Conservation (phyloP, 2,797 vertebrate species). For the Onychomys leucogaster region DNA sequence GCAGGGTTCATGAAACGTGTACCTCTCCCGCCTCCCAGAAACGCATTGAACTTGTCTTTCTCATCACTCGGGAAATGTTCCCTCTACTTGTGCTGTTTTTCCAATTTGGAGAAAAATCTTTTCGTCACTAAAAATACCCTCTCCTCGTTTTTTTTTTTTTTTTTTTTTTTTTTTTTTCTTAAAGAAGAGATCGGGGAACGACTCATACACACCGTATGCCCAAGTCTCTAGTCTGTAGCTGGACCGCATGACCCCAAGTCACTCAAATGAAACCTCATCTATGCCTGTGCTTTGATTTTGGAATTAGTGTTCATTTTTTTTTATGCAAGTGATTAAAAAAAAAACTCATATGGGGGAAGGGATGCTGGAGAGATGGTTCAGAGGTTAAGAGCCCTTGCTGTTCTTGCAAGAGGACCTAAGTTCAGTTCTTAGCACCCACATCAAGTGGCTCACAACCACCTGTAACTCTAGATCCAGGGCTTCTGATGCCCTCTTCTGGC, state of each 20-base stretch:
- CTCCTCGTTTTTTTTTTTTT: background rate
- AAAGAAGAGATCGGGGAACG: background rate
- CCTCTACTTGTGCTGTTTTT: background rate
- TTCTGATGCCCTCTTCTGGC: background rate
- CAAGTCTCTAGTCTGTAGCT: background rate
- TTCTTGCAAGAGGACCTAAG: background rate
- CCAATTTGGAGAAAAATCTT: background rate
- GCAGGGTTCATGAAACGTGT: conserved; percentile 30
- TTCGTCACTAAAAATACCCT: background rate
- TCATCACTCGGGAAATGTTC: background rate
- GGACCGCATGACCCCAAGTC: background rate
- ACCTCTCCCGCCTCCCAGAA: background rate
- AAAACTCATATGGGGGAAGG: background rate
- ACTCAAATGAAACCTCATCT: background rate
- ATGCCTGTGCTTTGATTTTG: background rate
- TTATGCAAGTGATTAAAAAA: background rate
- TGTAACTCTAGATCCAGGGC: background rate
- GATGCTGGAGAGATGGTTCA: background rate
- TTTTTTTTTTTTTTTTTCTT: background rate
- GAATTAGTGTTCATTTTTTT: background rate
- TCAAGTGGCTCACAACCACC: background rate
- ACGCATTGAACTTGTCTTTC: background rate
- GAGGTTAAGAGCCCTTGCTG: background rate
- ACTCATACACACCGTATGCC: background rate
- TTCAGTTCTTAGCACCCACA: no score